Percentiles rank a stretch among this genome's conserved stretches.
These are phyloP conservation scores for Euglossa dilemma DNA, from an alignment of 1,140 invertebrate species.

Conservation along the genomic window DNA sequence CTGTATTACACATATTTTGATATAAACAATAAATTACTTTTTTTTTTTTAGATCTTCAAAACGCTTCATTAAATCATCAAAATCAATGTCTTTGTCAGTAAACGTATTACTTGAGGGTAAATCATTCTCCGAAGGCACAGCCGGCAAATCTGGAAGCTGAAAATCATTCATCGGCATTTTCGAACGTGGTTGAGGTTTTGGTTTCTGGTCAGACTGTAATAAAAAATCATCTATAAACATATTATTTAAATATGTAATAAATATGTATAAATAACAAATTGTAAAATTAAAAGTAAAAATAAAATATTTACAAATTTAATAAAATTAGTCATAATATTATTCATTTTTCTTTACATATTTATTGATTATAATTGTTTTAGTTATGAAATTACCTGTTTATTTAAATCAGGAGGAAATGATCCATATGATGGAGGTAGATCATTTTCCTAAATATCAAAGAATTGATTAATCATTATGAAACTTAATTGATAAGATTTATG, in stretches of 20 bases:
- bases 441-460: conserved; percentile 78
- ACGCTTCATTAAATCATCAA: conserved; percentile 95
- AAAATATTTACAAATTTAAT: background rate
- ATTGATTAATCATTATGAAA: conserved; percentile 43
- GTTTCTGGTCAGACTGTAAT: conserved; percentile 82
- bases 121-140: conserved; percentile 84
- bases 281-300: background rate
- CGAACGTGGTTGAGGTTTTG: conserved; percentile 89
- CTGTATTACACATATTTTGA: conserved; percentile 1
- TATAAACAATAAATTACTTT: conserved; percentile 84
- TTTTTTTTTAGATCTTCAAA: conserved; percentile 97
- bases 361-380: background rate
- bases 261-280: conserved; percentile 30
- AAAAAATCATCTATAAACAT: conserved; percentile 31
- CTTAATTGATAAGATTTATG: conserved; percentile 26
- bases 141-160: conserved; percentile 87
- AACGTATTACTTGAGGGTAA: conserved; percentile 85
- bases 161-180: conserved; percentile 85
- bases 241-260: conserved; percentile 29
- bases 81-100: conserved; percentile 93
- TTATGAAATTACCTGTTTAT: conserved; percentile 76
- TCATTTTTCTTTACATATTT: background rate
- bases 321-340: background rate
- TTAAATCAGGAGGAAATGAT: conserved; percentile 81
- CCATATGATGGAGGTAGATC: conserved; percentile 81